Base-by-base conservation (phyloP, 2,888 invertebrate species). In the Drosophila stalkeri region DNA sequence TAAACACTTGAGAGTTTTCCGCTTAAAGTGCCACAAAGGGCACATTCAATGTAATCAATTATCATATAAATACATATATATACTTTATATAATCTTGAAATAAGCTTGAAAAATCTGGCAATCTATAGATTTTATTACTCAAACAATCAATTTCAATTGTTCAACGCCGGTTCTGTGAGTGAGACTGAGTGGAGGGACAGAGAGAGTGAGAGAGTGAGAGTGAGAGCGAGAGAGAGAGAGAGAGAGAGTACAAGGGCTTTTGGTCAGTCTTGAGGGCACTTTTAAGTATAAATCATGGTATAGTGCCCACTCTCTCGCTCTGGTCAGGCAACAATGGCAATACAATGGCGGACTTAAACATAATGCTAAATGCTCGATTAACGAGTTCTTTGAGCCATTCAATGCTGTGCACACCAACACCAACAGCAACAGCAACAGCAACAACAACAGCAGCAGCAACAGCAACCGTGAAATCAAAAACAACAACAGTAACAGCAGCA, bases 341-440 rank as follows among this genome's bases (percentile, higher is more conserved):
- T 44, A 70, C 75, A 77, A 77, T 61, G 56, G 64, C 14, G 57
- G 41, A 55, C 44, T 64, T 51, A 44, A 64, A 27, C 76, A 62
- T 68, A 68, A 81, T 71, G 75, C 68, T 72, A 81, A 83, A 81
- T 81, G 81, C 75, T 66, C 84, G 84, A 81, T 77, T 81, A 81
- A 83, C 81, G 74, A 57, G 57, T 43, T 59, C 64, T 76, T 74
- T 64, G 64, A 64, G 64, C 33, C 64, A 63, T 63, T 64, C 64
- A 64, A 47, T 41, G 27, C 27, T 27, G 16, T 27, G 14, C 41
- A 37, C 67, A 60, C 31, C 33, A 52, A 18, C 49, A 51, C 46
- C 66, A 67, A 44, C 47, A 71, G 64, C 44, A 27, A 47, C 56
- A 72, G 47, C 59, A 16, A 33, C 51, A 69, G 56, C 41, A 67